Conservation (phyloP, 2,113 vertebrate genomes). For the Gymnobelideus leadbeateri region DNA sequence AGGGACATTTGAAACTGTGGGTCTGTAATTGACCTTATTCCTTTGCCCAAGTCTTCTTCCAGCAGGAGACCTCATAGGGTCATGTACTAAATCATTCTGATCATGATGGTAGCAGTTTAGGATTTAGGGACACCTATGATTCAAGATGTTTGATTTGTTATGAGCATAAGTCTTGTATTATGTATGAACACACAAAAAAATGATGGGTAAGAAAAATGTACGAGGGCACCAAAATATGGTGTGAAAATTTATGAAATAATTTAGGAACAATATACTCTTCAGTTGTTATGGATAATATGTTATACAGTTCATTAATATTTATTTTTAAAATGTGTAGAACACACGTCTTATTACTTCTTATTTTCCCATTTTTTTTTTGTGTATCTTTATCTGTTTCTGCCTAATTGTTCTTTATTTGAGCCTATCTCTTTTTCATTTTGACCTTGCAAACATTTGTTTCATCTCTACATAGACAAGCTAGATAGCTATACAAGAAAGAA, state of each 20-base stretch:
- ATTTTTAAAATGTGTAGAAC: no score
- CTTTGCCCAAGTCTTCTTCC: no score
- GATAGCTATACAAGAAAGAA: not conserved
- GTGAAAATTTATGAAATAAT: not conserved
- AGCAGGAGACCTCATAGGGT: not conserved
- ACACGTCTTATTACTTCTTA: not conserved
- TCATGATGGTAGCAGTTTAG: not conserved
- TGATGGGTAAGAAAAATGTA: not conserved
- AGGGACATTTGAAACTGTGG: not conserved
- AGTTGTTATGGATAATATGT: no score
- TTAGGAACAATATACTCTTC: not conserved
- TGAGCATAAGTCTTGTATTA: not conserved
- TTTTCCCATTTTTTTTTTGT: not conserved
- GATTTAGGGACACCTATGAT: not conserved
- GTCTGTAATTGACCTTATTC: not conserved
- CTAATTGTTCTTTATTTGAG: not conserved
- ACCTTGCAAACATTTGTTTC: not conserved
- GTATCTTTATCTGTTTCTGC: no score
- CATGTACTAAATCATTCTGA: not conserved
- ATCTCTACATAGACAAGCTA: not conserved
- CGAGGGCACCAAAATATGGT: not conserved
- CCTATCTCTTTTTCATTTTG: not conserved
- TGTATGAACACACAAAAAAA: not conserved
- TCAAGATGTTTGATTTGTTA: not conserved
- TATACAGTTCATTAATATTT: no score